Conservation (phyloP, 2,888 invertebrate genomes). For the Yponomeuta sedellus region DNA sequence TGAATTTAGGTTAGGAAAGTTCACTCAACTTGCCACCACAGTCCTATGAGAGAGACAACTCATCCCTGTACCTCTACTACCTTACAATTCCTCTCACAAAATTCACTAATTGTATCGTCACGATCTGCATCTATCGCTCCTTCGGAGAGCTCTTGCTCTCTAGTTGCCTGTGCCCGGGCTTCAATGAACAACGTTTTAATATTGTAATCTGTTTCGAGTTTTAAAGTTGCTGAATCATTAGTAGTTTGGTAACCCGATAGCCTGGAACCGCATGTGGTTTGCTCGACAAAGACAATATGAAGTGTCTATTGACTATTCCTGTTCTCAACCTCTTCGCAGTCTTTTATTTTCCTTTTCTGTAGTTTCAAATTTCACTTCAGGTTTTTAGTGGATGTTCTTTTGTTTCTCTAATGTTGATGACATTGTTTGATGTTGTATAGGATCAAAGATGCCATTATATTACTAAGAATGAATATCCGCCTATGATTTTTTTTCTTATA, state of each 20-base stretch:
- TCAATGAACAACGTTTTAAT: not conserved
- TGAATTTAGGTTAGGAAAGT: not conserved
- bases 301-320: constrained; percentile 75
- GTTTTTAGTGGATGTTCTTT: constrained; percentile 35
- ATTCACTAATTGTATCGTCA: not conserved
- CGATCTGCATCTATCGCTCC: not conserved
- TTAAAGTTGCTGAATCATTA: constrained; percentile 21
- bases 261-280: constrained; percentile 65
- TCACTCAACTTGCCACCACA: not conserved
- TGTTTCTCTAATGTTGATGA: constrained; percentile 24
- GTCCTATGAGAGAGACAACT: not conserved
- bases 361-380: constrained; percentile 60
- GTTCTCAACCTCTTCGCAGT: constrained; percentile 62
- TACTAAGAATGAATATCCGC: not conserved
- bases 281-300: constrained; percentile 71
- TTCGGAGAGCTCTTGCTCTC: not conserved
- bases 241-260: constrained; percentile 55
- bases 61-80: not conserved
- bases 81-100: not conserved
- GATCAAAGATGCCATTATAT: not conserved
- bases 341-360: constrained; percentile 52
- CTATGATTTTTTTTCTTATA: not conserved
- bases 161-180: not conserved
- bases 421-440: not conserved
- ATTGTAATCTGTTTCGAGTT: constrained; percentile 9